phyloP scores from a whole-genome alignment of 1,140 invertebrate genomes.

The Diabrotica undecimpunctata region DNA sequence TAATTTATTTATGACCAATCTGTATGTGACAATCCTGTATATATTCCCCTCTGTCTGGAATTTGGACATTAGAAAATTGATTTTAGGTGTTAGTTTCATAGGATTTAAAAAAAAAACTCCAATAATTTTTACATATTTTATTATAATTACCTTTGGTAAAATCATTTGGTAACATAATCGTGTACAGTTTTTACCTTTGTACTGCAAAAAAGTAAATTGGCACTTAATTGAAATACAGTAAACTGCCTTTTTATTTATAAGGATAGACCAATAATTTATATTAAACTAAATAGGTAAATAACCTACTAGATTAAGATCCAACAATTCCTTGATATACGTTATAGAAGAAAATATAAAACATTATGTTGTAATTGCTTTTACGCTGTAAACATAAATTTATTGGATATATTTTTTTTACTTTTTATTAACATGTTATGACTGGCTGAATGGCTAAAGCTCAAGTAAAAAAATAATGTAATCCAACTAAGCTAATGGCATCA shows the following conservation, averaged over 20 bases:
- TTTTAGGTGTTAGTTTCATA: too few relatives aligned
- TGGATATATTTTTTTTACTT: too few relatives aligned
- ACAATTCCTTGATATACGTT: neutral
- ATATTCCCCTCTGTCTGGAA: too few relatives aligned
- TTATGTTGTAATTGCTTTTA: neutral
- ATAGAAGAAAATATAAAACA: neutral
- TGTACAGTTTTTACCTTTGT: constrained; percentile 37
- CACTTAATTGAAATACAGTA: constrained; percentile 22
- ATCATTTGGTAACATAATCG: constrained; percentile 41
- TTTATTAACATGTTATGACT: too few relatives aligned
- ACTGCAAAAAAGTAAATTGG: constrained; percentile 38
- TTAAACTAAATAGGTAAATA: constrained; percentile 1
- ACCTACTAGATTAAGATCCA: constrained; percentile 1
- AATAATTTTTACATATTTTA: constrained; percentile 18
- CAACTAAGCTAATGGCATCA: too few relatives aligned
- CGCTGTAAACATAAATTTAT: neutral
- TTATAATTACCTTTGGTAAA: constrained; percentile 40
- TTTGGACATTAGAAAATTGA: too few relatives aligned
- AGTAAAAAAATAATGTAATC: too few relatives aligned
- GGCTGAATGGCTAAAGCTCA: too few relatives aligned
- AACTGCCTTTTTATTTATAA: neutral
- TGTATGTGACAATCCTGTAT: too few relatives aligned
- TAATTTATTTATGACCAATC: too few relatives aligned
- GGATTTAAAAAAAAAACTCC: too few relatives aligned
- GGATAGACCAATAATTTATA: constrained; percentile 1